These are phyloP conservation scores for Triplophysa yarkandensis DNA, from an alignment of 2,797 vertebrate genomes.

Conservation along the genomic window DNA sequence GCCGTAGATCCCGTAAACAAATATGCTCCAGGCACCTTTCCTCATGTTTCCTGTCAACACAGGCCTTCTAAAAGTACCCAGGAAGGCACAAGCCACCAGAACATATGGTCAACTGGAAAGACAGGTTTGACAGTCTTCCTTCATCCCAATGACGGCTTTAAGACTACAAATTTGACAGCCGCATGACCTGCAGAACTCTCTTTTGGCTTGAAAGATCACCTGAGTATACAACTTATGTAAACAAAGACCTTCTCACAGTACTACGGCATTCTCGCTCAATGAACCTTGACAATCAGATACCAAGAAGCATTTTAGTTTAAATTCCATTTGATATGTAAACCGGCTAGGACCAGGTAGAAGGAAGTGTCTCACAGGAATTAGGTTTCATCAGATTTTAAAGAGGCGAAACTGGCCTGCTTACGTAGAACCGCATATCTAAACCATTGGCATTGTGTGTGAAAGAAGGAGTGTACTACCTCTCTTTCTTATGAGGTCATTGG, in stretches of 20 bases:
- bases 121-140: constrained; percentile 18
- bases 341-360: constrained; percentile 24
- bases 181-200: neutral
- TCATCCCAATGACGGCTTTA: neutral
- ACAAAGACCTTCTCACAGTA: neutral
- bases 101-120: constrained; percentile 44
- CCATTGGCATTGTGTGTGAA: constrained; percentile 49
- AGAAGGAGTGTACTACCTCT: constrained; percentile 49
- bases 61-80: constrained; percentile 31
- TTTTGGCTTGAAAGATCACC: neutral
- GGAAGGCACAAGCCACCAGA: constrained; percentile 21
- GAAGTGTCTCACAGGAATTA: constrained; percentile 50
- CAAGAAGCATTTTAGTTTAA: neutral
- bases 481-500: constrained; percentile 49
- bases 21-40: constrained; percentile 23
- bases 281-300: neutral
- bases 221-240: constrained; percentile 14
- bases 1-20: neutral
- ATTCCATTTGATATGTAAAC: constrained; percentile 48
- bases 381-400: constrained; percentile 48
- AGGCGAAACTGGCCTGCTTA: constrained; percentile 52
- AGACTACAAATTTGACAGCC: constrained; percentile 18
- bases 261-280: constrained; percentile 8
- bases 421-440: constrained; percentile 36
- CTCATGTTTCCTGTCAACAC: constrained; percentile 51